Base-by-base conservation (phyloP, 92 coral and sea anemone species). In the Porites divaricata region DNA sequence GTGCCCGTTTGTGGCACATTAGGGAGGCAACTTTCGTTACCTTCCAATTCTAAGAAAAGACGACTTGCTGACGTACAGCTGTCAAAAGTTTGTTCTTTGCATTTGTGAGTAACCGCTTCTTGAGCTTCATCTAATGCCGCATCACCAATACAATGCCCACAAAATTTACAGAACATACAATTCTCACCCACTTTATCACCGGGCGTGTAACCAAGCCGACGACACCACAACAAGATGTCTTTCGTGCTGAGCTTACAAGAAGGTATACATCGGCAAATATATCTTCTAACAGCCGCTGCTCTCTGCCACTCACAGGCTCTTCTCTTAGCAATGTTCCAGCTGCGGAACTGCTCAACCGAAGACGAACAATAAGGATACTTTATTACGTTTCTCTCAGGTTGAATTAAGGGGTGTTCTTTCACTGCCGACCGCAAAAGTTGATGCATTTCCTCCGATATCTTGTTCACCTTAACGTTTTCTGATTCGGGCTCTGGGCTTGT, bases 301-400 rank as follows among this genome's bases (percentile, higher is more conserved):
- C 97, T 93, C 78, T 97, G 99, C 92, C 98, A 89, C 85, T 97
- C 99, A 13, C 94, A 92, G 16, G 98, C 99, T 85, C 98, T 87
- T 52, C 92, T 91, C 79, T 97, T 97, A 1, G 94, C 95, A 23
- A 91, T 66, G 63, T 85, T 91, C 99, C 99, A 97, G 20, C 88
- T 70, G 56, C 83, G 76, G 75, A 86, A 95, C 78, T 97, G 92
- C 49, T 88, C 86, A 1, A 86, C 72, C 25, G 92, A 78, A 49
- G 78, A 41, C 1, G 98, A 96, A 86, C 93, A 83, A 66, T 91
- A 97, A 6, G 96, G 95, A 54, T 88, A 81, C 35, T 49, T 81
- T 1, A 57, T 80, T 0, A 90, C 72, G 50, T 86, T 86, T 76
- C 91, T 85, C 20, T 87, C 85, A 65, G 95, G 83, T 12, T 81